Base-by-base conservation (phyloP, 1,140 invertebrate genomes). In the Apis mellifera region DNA sequence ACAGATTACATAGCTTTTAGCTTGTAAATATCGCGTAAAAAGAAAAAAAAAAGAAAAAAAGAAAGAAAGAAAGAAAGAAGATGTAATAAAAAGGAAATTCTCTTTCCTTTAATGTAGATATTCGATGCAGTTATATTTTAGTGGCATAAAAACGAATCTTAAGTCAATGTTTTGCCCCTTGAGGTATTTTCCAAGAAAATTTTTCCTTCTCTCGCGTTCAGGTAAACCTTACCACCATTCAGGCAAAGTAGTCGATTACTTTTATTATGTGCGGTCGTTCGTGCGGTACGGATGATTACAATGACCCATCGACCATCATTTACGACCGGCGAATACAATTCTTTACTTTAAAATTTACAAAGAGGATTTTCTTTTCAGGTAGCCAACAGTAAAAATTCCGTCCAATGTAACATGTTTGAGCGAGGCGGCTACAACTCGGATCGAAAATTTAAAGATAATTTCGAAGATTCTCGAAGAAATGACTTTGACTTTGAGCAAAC, bases 261-360 rank as follows among this genome's bases (percentile, higher is more conserved):
- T 73, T 48, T 48, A 73, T 48, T 48, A n/a, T n/a, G 15, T 19
- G 9, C 1, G 71, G 15, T 23, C 9, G 15, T 73, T 73, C 8
- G 5, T 48, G 9, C 21, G 13, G 5, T 19, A 48, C 32, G 21
- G 21, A 48, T 21, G 71, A 60, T 73, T 59, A 60, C 21, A 48
- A 4, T 72, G 52, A 72, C 26, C 26, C 52, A 48, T 59, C 32
- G 71, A n/a, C 32, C 32, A 21, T 73, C 71, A 60, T 73, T 73
- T 73, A 73, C 26, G 21, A 48, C 57, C 17, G 11, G 12, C 21
- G 48, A 60, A 73, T 11, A 73, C n/a, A 60, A 72, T 72, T 50
- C 52, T 55, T 72, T 59, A 19, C 8, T 0, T 42, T 9, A 23
- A 15, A 54, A 2, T n/a, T n/a, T 21, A 17, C 71, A 48, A 73